Percentiles rank a stretch among this genome's conserved stretches.
Evolutionary conservation across 2,797 vertebrate genomes (phyloP).

Genomic region (Pipistrellus pipistrellus): DNA sequence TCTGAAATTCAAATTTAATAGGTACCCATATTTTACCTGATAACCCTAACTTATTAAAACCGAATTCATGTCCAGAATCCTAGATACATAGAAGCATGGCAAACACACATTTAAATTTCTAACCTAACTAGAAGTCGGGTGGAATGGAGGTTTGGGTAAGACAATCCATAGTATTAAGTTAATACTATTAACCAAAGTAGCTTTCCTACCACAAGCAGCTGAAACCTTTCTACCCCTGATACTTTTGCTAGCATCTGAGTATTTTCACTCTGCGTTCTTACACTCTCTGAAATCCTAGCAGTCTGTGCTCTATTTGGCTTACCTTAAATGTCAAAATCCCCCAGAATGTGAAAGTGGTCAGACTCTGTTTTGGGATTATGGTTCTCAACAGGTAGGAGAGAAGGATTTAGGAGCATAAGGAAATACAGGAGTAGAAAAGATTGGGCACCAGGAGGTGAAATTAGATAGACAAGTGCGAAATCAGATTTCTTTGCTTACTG

Average conservation of each 20-base stretch:
- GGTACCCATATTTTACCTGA: neutral
- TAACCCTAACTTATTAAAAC: neutral
- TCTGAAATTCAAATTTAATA: constrained; percentile 12
- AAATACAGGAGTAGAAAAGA: neutral
- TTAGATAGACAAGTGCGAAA: neutral
- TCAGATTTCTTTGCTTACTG: constrained; percentile 10
- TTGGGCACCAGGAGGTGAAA: neutral
- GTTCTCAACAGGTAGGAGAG: neutral
- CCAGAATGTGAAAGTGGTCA: neutral
- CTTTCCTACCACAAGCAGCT: neutral
- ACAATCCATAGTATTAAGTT: neutral
- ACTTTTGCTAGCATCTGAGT: neutral
- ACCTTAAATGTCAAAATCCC: constrained; percentile 17
- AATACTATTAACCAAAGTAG: neutral
- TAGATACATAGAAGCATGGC: neutral
- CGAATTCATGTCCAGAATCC: constrained; percentile 13
- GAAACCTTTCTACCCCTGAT: neutral
- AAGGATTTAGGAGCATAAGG: neutral
- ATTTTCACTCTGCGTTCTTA: constrained; percentile 33
- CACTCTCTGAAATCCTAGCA: constrained; percentile 12
- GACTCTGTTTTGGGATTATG: neutral
- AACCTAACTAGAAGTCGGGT: neutral
- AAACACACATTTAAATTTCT: neutral
- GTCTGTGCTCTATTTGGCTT: neutral
- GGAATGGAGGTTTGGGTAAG: neutral